These are phyloP conservation scores for Lampropteryx suffumata DNA, from an alignment of 2,888 invertebrate genomes.

Conservation along the genomic window DNA sequence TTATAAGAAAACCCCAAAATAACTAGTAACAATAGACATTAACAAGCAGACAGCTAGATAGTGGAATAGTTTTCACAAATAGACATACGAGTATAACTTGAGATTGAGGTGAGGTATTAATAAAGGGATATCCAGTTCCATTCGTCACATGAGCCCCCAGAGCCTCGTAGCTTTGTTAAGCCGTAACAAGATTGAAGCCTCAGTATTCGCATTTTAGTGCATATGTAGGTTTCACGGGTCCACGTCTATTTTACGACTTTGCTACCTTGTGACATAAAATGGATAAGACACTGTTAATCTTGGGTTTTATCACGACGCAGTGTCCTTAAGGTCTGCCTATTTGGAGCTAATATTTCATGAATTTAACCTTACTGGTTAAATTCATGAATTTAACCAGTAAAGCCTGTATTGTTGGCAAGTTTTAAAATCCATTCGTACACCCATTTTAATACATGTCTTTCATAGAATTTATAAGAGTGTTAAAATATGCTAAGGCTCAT, in stretches of 20 bases:
- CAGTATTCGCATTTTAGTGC: slow-evolving; percentile 18
- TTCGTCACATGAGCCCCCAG: slow-evolving; percentile 41
- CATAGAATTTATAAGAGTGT: no score
- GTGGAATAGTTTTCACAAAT: slow-evolving; percentile 10
- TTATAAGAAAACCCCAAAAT: no score
- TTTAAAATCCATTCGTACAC: no score
- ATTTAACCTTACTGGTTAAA: no score
- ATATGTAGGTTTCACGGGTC: background rate
- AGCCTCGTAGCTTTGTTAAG: slow-evolving; percentile 50
- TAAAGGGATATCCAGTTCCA: slow-evolving; percentile 19
- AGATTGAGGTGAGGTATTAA: slow-evolving; percentile 19
- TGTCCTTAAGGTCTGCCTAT: background rate
- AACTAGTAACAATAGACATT: no score
- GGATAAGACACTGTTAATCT: slow-evolving; percentile 19
- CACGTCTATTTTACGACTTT: slow-evolving; percentile 17
- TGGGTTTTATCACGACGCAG: slow-evolving; percentile 7
- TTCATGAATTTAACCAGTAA: no score
- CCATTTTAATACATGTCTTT: no score
- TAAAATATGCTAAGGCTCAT: no score
- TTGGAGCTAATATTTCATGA: no score
- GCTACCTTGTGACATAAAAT: slow-evolving; percentile 20
- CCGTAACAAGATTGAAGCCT: slow-evolving; percentile 46
- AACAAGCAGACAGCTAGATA: no score
- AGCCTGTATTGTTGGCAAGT: no score
- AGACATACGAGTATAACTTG: slow-evolving; percentile 1